A percentile compares a stretch with the other conserved stretches of the same genome.
Conservation (phyloP, 2,888 invertebrate species). For the Cheiracanthium punctorium region DNA sequence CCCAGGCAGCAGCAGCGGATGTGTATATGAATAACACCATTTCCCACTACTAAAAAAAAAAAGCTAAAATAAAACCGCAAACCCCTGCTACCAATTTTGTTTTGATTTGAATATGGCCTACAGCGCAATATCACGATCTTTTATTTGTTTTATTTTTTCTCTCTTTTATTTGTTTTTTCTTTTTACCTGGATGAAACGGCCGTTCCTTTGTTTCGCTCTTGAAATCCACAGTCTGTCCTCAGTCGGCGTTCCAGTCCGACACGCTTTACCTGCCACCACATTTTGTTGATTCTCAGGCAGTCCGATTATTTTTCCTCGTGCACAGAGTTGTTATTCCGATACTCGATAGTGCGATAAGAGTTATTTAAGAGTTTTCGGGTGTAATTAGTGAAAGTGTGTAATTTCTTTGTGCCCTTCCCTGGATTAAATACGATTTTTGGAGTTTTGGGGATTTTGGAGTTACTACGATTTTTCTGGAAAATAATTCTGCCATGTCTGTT, state of each 20-base stretch:
- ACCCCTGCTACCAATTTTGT: too few relatives aligned
- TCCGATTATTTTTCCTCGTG: not conserved
- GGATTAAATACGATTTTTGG: too few relatives aligned
- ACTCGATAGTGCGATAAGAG: not conserved
- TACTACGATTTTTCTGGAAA: too few relatives aligned
- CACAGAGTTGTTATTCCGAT: not conserved
- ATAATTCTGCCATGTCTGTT: too few relatives aligned
- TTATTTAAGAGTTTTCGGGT: not conserved
- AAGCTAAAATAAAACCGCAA: too few relatives aligned
- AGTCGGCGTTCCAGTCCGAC: not conserved
- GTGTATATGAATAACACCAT: too few relatives aligned
- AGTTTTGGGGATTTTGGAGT: too few relatives aligned
- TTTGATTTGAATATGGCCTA: conserved; percentile 8
- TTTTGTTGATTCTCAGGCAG: not conserved
- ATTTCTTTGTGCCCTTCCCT: too few relatives aligned
- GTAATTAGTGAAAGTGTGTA: conserved; percentile 1
- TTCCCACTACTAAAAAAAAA: too few relatives aligned
- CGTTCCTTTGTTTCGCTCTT: not conserved
- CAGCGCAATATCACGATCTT: conserved; percentile 45
- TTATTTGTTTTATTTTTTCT: conserved; percentile 18
- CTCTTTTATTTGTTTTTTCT: conserved; percentile 27
- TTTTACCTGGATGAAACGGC: conserved; percentile 14
- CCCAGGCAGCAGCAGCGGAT: too few relatives aligned
- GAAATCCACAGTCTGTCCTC: not conserved
- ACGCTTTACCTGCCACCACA: not conserved